These are phyloP conservation scores for Cavia porcellus DNA, from an alignment of 2,113 vertebrate species.

Conservation along the genomic window DNA sequence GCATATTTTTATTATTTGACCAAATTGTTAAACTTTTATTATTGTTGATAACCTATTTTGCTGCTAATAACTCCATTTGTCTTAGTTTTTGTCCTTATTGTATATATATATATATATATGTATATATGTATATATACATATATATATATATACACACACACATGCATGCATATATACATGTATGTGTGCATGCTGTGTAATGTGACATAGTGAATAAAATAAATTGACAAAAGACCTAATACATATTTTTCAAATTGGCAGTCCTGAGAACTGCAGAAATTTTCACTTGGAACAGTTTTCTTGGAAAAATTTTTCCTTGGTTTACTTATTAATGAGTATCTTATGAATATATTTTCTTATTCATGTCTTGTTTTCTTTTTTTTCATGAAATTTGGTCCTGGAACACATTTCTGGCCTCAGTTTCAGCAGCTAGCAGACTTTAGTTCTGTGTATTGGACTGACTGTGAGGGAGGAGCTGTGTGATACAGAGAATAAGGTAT, in stretches of 20 bases:
- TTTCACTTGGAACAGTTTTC: background rate
- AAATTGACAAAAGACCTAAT: background rate
- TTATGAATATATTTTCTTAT: background rate
- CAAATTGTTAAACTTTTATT: slow-evolving; percentile 37
- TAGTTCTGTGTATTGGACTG: background rate
- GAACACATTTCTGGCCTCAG: background rate
- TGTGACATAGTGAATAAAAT: background rate
- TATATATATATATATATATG: background rate
- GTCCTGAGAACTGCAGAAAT: background rate
- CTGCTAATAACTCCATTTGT: background rate
- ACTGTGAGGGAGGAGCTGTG: background rate
- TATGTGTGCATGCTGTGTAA: background rate
- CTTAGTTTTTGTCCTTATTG: background rate
- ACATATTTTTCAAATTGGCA: background rate
- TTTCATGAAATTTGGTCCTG: background rate
- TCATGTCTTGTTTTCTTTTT: background rate
- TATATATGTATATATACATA: background rate
- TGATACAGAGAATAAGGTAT: background rate
- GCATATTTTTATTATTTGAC: slow-evolving; percentile 3
- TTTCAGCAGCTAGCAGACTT: background rate
- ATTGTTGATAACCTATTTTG: slow-evolving; percentile 19
- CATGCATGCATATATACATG: too few species aligned
- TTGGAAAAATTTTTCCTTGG: background rate
- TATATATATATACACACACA: background rate
- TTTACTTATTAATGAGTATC: background rate